Base-by-base conservation (phyloP, 2,888 invertebrate genomes). In the Acronicta psi region DNA sequence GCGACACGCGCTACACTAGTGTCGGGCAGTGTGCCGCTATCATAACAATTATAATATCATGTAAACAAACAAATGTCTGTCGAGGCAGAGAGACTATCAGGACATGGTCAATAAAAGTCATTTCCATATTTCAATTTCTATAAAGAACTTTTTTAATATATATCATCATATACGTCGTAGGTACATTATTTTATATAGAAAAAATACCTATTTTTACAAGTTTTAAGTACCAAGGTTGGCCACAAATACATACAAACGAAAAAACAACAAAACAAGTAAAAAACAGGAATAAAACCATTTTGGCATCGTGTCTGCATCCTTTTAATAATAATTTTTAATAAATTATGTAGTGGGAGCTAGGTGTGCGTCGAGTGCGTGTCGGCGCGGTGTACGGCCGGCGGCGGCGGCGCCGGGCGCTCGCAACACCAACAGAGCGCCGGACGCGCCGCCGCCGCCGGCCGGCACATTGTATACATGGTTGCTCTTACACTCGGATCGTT, bases 241-340 rank as follows among this genome's bases (percentile, higher is more conserved):
- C 93, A 94, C 92, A 90, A 90, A 92, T 92, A 93, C 91, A 91
- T 90, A 92, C 90, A 91, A 93, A 92, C 91, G 89, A 89, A 92
- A 82, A 92, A 92, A 91, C 88, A 93, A 93, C 91, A 92, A 92
- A 93, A 93, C 90, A 92, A 93, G 89, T 89, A 91, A 92, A 90
- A 92, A 92, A 93, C 92, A 92, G 92, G 93, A 92, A 92, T 92
- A 90, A 91, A 92, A 93, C 92, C 93, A 93, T 93, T 93, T 93
- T 93, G 93, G 93, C 93, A 93, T 93, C 92, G 92, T 89, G 91
- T 92, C 91, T 91, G 91, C 91, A 85, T 89, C 83, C 81, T 87
- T 90, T 91, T 86, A 86, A 89, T 88, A 88, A 86, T 90, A 87
- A 86, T 84, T 86, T 84, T 87, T 83, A 89, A 90, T 91, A 90